Conservation (phyloP, 2,113 vertebrate species). For the Aleadryas rufinucha region DNA sequence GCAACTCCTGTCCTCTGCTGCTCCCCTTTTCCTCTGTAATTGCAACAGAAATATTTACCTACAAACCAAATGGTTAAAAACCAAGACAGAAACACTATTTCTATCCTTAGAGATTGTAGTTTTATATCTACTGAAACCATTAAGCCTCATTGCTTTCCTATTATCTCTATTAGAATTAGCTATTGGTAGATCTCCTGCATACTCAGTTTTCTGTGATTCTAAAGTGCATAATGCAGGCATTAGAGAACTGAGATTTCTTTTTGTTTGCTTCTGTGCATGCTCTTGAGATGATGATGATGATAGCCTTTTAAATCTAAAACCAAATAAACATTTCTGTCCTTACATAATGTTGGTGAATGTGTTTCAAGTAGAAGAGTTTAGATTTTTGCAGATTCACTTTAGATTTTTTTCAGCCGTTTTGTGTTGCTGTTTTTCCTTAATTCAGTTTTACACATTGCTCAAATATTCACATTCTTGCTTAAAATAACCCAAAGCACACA, state of each 20-base stretch:
- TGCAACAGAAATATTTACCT: not conserved
- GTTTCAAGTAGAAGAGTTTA: not conserved
- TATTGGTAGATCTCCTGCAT: not conserved
- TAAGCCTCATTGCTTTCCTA: not conserved
- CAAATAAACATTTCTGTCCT: not conserved
- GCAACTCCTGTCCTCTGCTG: not conserved
- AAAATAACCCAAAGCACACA: not conserved
- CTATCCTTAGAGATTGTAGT: not conserved
- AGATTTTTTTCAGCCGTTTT: not conserved
- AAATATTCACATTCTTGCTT: not conserved
- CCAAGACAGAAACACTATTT: not conserved
- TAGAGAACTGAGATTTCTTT: not conserved
- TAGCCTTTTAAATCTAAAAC: not conserved
- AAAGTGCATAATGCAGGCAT: not conserved
- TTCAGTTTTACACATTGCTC: not conserved
- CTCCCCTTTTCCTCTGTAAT: not conserved
- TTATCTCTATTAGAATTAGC: not conserved
- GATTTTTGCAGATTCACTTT: not conserved
- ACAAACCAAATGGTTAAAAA: not conserved
- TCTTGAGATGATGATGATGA: not conserved
- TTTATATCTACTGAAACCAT: not conserved
- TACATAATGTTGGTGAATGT: not conserved
- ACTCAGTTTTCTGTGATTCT: not conserved
- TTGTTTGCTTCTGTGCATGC: not conserved
- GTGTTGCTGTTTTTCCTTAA: not conserved